phyloP scores from a whole-genome alignment of 1,140 invertebrate genomes.

The Polyergus mexicanus region DNA sequence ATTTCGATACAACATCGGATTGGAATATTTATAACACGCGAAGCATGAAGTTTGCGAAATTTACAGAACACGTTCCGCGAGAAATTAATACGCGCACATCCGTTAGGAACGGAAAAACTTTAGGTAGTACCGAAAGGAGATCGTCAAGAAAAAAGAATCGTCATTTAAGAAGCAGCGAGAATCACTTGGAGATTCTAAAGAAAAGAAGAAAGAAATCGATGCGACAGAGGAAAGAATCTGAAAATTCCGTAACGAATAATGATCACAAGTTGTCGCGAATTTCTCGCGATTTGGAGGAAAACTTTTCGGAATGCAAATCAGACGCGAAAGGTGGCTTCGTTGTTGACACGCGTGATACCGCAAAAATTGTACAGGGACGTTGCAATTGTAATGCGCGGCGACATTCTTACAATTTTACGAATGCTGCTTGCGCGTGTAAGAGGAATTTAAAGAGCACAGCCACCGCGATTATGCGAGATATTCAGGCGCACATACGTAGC shows the following conservation, averaged over 20 bases:
- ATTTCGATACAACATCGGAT: neutral
- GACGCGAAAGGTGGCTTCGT: neutral
- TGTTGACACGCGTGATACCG: neutral
- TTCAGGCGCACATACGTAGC: constrained; percentile 9
- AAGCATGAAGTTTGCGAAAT: neutral
- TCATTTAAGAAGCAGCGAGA: neutral
- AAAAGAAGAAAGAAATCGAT: neutral
- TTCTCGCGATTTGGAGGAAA: constrained; percentile 1
- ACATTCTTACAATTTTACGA: neutral
- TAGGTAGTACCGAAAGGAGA: no score
- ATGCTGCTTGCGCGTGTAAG: constrained; percentile 20
- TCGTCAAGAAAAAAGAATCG: neutral
- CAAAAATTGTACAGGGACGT: neutral
- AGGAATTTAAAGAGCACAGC: constrained; percentile 11
- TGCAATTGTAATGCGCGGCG: neutral
- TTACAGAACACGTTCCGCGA: neutral
- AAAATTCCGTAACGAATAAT: neutral
- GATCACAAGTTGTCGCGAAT: neutral
- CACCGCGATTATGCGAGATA: constrained; percentile 28
- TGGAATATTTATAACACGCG: neutral
- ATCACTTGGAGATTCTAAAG: no score
- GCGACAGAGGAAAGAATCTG: neutral
- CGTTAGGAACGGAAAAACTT: neutral
- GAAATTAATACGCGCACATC: neutral
- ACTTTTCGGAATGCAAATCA: neutral